Evolutionary conservation across 2,113 vertebrate genomes (phyloP).

Genomic region (Festucalex cinctus): DNA sequence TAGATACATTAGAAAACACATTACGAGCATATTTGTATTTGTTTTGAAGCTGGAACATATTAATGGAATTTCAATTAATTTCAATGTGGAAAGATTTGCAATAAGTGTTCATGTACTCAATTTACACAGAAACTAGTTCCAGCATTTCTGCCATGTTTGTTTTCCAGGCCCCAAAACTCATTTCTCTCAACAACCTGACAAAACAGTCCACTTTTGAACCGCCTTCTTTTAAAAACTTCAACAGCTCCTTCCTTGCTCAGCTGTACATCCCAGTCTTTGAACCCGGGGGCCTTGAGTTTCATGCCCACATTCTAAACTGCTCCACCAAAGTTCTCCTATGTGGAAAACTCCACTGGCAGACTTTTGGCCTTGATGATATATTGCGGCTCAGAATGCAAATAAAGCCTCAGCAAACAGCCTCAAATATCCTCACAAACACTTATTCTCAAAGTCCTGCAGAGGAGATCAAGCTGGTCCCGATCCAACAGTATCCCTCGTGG

Average conservation of each 20-base stretch:
- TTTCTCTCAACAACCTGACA: not conserved
- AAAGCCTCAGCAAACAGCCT: slow-evolving; percentile 30
- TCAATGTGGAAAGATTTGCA: not conserved
- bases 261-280: not conserved
- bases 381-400: slow-evolving; percentile 22
- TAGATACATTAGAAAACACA: too few relatives aligned
- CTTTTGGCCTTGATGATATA: slow-evolving; percentile 36
- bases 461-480: slow-evolving; percentile 28
- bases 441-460: slow-evolving; percentile 21
- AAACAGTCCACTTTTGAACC: not conserved
- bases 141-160: not conserved
- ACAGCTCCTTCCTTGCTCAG: not conserved
- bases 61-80: not conserved
- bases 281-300: not conserved
- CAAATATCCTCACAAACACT: slow-evolving; percentile 33
- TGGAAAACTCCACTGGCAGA: slow-evolving; percentile 36
- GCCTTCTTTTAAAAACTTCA: not conserved
- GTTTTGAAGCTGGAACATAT: not conserved
- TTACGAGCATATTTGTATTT: not conserved
- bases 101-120: too few relatives aligned
- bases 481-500: slow-evolving; percentile 41
- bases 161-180: not conserved
- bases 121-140: not conserved
- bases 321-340: slow-evolving; percentile 9
- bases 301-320: not conserved